Percentiles rank a stretch among this genome's conserved stretches.
These are phyloP conservation scores for Gari tellinella DNA, from an alignment of 2,888 invertebrate genomes.

Conservation along the genomic window DNA sequence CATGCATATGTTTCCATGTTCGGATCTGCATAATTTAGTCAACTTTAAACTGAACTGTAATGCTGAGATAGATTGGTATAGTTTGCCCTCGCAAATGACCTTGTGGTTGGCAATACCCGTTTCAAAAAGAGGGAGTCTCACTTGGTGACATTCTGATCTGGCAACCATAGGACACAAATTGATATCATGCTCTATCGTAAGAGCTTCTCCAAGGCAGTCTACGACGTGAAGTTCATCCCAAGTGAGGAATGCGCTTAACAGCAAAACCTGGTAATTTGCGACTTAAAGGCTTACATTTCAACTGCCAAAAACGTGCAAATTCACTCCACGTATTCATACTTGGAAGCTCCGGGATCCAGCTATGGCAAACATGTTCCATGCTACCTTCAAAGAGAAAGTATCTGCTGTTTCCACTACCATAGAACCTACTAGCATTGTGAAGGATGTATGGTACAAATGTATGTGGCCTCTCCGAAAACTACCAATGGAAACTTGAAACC, in stretches of 20 bases:
- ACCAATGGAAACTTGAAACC: conserved; percentile 22
- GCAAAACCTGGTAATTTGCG: conserved; percentile 22
- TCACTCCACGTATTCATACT: conserved; percentile 15
- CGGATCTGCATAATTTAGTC: too few species aligned
- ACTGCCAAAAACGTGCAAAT: conserved; percentile 15
- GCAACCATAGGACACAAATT: conserved; percentile 14
- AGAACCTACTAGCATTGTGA: conserved; percentile 1
- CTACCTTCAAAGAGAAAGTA: conserved; percentile 11
- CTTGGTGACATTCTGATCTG: conserved; percentile 9
- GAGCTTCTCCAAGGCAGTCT: conserved; percentile 13
- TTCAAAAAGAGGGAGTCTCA: conserved; percentile 19
- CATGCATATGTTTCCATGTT: too few species aligned
- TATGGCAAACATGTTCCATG: conserved; percentile 1
- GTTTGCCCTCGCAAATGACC: conserved; percentile 32
- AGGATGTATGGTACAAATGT: conserved; percentile 20
- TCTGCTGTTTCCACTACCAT: not conserved
- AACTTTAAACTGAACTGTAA: too few species aligned
- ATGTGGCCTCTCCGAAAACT: conserved; percentile 20
- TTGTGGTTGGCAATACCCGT: conserved; percentile 27
- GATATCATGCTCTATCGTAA: conserved; percentile 29
- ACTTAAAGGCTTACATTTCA: conserved; percentile 20
- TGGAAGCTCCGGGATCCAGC: conserved; percentile 19
- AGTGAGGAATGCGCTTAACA: conserved; percentile 24
- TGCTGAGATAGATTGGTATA: conserved; percentile 21
- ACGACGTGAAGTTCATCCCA: conserved; percentile 27